Base-by-base conservation (phyloP, 2,113 vertebrate genomes). In the Oplegnathus fasciatus region DNA sequence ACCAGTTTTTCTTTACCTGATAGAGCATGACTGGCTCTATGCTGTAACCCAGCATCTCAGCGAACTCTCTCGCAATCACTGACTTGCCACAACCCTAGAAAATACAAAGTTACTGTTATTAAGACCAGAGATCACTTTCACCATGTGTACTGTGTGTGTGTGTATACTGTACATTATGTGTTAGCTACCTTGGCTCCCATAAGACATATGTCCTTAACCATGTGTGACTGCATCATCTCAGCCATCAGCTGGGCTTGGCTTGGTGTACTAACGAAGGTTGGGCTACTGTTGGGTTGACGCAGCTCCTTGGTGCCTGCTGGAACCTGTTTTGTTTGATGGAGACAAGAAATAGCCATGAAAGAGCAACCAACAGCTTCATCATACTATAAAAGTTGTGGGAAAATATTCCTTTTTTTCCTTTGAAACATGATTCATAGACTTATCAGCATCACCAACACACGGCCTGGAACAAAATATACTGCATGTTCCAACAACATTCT, bases 171-270 rank as follows among this genome's bases (percentile, higher is more conserved):
- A 3, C 61, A 54, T 30, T 22, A 10, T 14, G 9, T 14, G 46
- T 75, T 8, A 13, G 52, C 17, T 75, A 99, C 98, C 97, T 99
- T 99, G 90, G 96, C 95, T 91, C 98, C 98, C 64, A 99, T 97
- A 76, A 99, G 95, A 90, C 98, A 99, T 52, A 99, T 95, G 90
- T 99, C 98, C 93, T 98, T 99, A 81, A 97, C 97, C 95, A 98
- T 96, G 89, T 99, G 98, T 1, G 98, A 99, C 81, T 97, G 97
- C 95, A 98, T 96, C 97, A 99, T 98, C 88, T 99, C 97, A 30
- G 97, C 96, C 85, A 99, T 89, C 9, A 99, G 94, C 28, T 95
- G 96, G 73, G 96, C 89, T 80, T 99, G 98, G 79, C 96, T 97
- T 32, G 94, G 89, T n/a, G 98, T 99, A 55, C 95, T 95, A 91